Evolutionary conservation across 2,797 vertebrate genomes (phyloP), one percentile per base, ranked within the genome.

Genomic region (Ctenopoma kingsleyae): DNA sequence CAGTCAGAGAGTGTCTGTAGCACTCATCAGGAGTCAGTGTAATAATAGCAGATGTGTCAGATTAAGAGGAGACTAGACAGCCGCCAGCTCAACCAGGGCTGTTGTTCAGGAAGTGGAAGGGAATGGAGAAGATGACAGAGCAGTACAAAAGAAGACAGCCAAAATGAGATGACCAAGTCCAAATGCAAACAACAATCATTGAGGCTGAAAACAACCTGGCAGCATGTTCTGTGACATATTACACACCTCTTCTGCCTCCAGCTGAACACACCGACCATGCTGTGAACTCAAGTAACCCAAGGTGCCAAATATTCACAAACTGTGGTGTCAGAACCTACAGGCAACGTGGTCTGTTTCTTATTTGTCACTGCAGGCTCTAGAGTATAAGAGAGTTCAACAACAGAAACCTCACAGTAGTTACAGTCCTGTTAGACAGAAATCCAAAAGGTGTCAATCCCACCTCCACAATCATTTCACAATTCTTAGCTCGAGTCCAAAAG

Each of bases 1-100:
- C 55, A 79, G 58, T 49, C 62, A 70, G 53, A 65, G 59, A 47
- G 74, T 43, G 57, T 15, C 35, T 58, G 60, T 68, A 30, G 40
- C 65, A 53, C 54, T 76, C 38, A 65, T 44, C 38, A 47, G 41
- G 56, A 36, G 23, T 59, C 61, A 30, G 55, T 77, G 53, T 68
- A 86, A 86, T 84, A 85, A 82, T 86, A 87, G 78, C 71, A 84
- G 60, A 72, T 50, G 60, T 78, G 67, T 76, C 60, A 67, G 25
- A 66, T 68, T 12, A 63, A 74, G 61, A 75, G 40, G 32, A 32
- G 51, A 66, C 54, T 56, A 30, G 66, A 74, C 75, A 68, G 68
- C 69, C 71, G 64, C 64, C 76, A 74, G 48, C 50, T 68, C 43
- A 53, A 74, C 60, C 65, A 61, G 60, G 54, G 66, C 63, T 62